Base-by-base conservation (phyloP, 2,113 vertebrate species). In the Strigops habroptila region DNA sequence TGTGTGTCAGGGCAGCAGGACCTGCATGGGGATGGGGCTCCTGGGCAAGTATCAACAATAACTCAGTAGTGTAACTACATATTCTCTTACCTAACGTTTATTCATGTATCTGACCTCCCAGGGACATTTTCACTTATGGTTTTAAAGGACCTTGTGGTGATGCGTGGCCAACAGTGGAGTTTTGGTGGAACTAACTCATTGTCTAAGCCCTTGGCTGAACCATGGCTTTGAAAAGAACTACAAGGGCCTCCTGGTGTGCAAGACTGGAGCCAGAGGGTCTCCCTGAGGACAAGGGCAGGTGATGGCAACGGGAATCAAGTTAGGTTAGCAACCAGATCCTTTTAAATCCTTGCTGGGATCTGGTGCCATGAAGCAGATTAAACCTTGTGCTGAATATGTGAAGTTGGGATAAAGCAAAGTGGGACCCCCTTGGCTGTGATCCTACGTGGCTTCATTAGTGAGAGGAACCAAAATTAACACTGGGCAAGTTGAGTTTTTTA, bases 61-160 rank as follows among this genome's bases (percentile, higher is more conserved):
- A 4, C 30, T 41, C 49, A 18, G 19, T 4, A 33, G 25, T 31
- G 17, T 3, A 18, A 22, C 18, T 33, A 0, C 6, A 6, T 3
- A 2, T 44, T 22, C 41, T 37, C 27, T 49, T 35, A 48, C 25
- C 13, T 43, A 6, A 33, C 12, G 11, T 49, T 74, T 41, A 52
- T 46, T n/a, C 57, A 33, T n/a, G 17, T 35, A 43, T 22, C 12
- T 74, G 80, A 8, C 23, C 30, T 84, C 33, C 67, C 24, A 6
- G 53, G 80, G 68, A 44, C 55, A 41, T 80, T 69, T n/a, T 25
- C 43, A 31, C 14, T 39, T n/a, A 4, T 39, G 55, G 17, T 46
- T 84, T 64, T 60, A 60, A 51, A 78, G 28, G 46, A 55, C 22
- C 35, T 23, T 18, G 48, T n/a, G 74, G n/a, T 62, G 16, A 25